Conservation (phyloP, 2,113 vertebrate genomes). For the Coptodon rendalli region DNA sequence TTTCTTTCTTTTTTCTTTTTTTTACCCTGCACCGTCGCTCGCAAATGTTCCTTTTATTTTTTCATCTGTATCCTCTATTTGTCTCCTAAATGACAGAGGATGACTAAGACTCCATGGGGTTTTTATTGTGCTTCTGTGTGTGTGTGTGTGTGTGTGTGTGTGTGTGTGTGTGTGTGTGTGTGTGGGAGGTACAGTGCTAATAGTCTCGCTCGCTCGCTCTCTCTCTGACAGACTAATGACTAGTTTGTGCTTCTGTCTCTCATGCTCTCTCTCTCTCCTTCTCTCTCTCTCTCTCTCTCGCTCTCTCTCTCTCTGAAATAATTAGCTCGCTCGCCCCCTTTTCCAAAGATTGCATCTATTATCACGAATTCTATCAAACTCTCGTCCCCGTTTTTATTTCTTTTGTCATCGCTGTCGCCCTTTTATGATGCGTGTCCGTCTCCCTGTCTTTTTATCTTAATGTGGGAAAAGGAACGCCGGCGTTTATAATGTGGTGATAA, state of each 20-base stretch:
- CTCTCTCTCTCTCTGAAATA: conserved; percentile 18
- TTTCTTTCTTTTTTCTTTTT: background rate
- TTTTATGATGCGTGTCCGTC: background rate
- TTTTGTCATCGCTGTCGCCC: conserved; percentile 13
- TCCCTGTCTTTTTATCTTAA: background rate
- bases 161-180: background rate
- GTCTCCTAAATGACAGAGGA: conserved; percentile 41
- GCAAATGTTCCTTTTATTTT: conserved; percentile 24
- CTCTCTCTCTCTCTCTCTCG: background rate
- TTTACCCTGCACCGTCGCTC: background rate
- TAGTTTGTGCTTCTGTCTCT: conserved; percentile 38
- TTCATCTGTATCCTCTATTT: conserved; percentile 27
- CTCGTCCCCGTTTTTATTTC: conserved; percentile 19
- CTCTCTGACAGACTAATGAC: conserved; percentile 67
- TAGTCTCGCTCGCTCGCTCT: conserved; percentile 11
- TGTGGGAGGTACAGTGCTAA: conserved; percentile 35
- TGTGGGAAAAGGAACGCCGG: background rate
- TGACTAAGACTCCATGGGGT: conserved; percentile 31
- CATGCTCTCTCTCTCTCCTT: background rate
- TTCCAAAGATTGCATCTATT: conserved; percentile 42
- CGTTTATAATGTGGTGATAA: background rate
- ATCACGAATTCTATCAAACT: conserved; percentile 12
- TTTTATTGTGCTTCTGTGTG: background rate
- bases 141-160: background rate
- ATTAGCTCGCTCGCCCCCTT: conserved; percentile 27